Percentiles rank a stretch among this genome's conserved stretches.
Conservation (phyloP, 2,113 vertebrate species). For the Sylvietta virens region DNA sequence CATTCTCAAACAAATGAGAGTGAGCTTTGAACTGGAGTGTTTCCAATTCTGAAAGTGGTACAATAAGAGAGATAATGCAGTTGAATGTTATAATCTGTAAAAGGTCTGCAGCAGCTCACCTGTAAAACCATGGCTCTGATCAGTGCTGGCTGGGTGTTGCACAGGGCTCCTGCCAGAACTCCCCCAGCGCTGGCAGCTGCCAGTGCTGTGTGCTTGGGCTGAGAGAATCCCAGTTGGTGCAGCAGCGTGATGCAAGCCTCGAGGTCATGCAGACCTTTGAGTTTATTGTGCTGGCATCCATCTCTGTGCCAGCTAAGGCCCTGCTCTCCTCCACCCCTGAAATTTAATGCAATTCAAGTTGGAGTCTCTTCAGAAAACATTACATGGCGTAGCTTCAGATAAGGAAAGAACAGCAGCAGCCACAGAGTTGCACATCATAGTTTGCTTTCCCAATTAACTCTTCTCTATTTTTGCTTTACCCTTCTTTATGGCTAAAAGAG, state of each 20-base stretch:
- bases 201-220: constrained; percentile 77
- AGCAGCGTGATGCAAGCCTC: constrained; percentile 82
- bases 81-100: neutral
- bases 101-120: constrained; percentile 67
- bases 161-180: constrained; percentile 87
- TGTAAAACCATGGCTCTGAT: constrained; percentile 82
- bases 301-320: constrained; percentile 87
- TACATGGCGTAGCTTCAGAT: neutral
- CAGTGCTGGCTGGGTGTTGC: constrained; percentile 82
- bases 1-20: neutral
- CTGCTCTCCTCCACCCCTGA: constrained; percentile 90
- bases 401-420: neutral
- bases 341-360: constrained; percentile 4
- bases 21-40: neutral
- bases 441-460: neutral
- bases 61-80: neutral
- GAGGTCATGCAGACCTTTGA: constrained; percentile 85
- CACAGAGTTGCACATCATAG: neutral
- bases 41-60: neutral
- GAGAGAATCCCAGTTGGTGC: constrained; percentile 81
- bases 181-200: constrained; percentile 89
- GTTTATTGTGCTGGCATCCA: constrained; percentile 81
- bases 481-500: neutral
- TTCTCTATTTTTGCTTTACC: neutral
- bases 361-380: neutral